Percentiles rank a stretch among this genome's conserved stretches.
Conservation (phyloP, 2,797 vertebrate genomes). For the Platalea minor region DNA sequence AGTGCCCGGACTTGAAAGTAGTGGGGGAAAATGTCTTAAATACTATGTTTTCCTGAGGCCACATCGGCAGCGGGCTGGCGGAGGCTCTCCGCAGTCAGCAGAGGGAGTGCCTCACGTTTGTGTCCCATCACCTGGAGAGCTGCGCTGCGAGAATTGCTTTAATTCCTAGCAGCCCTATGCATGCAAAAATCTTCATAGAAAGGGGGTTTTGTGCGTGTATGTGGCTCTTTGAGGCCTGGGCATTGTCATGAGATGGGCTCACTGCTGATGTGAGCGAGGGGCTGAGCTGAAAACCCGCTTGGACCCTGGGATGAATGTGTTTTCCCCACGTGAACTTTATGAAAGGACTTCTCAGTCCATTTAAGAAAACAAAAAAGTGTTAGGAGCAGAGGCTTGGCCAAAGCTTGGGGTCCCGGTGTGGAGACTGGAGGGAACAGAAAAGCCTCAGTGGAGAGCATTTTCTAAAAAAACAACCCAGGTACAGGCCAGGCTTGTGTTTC, state of each 20-base stretch:
- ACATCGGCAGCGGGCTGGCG: neutral
- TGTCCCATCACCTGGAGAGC: neutral
- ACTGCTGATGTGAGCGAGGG: neutral
- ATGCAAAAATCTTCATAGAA: neutral
- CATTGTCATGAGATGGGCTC: neutral
- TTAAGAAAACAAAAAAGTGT: slow-evolving; percentile 64
- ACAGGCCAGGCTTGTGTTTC: slow-evolving; percentile 52
- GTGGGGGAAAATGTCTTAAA: neutral
- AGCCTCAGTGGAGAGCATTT: slow-evolving; percentile 61
- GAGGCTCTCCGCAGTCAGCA: neutral
- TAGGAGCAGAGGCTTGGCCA: slow-evolving; percentile 58
- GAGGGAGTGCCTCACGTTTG: neutral
- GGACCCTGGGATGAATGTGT: neutral
- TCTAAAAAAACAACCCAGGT: slow-evolving; percentile 20
- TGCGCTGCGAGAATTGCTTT: neutral
- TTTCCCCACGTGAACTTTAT: slow-evolving; percentile 48
- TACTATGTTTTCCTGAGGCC: neutral
- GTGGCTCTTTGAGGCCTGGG: neutral
- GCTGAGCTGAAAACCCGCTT: neutral
- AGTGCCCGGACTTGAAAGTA: neutral
- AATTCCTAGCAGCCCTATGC: neutral
- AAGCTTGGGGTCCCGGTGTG: neutral
- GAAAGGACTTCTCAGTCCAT: slow-evolving; percentile 62
- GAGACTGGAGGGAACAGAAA: slow-evolving; percentile 55
- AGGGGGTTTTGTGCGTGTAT: accelerated